Percentiles rank a stretch among this genome's conserved stretches.
These are phyloP conservation scores for Pimephales promelas DNA, from an alignment of 2,113 vertebrate species.

Conservation along the genomic window DNA sequence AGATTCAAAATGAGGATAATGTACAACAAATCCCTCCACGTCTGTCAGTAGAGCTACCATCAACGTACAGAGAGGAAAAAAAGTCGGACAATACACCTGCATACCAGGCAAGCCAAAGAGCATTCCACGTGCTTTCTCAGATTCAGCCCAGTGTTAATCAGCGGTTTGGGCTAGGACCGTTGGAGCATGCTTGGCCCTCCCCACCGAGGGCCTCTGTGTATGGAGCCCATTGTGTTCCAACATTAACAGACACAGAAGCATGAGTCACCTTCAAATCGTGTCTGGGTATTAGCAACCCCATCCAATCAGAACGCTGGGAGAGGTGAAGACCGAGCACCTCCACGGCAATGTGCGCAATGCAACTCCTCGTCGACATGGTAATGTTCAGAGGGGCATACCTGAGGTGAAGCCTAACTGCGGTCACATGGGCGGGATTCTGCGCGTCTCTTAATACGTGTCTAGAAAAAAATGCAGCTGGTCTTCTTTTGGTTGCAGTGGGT, in stretches of 20 bases:
- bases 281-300: slow-evolving; percentile 57
- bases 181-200: slow-evolving; percentile 69
- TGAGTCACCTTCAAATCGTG: slow-evolving; percentile 69
- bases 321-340: slow-evolving; percentile 46
- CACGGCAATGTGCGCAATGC: neutral
- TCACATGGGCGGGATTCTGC: neutral
- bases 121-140: slow-evolving; percentile 15
- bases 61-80: neutral
- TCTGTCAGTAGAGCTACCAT: neutral
- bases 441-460: neutral
- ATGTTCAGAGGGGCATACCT: neutral
- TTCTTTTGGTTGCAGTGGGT: neutral
- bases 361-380: neutral
- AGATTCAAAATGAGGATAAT: neutral
- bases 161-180: slow-evolving; percentile 53
- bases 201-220: slow-evolving; percentile 65
- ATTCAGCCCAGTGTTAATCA: slow-evolving; percentile 22
- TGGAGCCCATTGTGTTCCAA: slow-evolving; percentile 69
- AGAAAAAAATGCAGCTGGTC: slow-evolving; percentile 22
- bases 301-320: slow-evolving; percentile 53
- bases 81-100: slow-evolving; percentile 37
- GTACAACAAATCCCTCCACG: neutral
- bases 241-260: slow-evolving; percentile 63
- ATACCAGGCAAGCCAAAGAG: slow-evolving; percentile 23
- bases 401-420: neutral